These are phyloP conservation scores for Pteronura brasiliensis DNA, from an alignment of 2,113 vertebrate species.

Conservation along the genomic window DNA sequence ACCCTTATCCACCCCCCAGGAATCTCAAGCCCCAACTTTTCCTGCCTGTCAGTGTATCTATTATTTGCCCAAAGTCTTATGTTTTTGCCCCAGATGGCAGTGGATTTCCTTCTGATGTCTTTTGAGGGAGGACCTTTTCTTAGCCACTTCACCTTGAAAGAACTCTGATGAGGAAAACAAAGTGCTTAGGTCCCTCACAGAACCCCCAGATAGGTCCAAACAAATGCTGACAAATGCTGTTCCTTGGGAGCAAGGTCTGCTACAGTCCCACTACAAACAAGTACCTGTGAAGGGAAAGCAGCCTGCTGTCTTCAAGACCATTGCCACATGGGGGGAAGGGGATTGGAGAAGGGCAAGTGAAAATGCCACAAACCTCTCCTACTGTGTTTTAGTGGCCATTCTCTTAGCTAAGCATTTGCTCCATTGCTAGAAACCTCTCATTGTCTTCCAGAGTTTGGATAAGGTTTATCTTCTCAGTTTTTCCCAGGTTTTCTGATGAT, in stretches of 20 bases:
- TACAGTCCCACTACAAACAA: neutral
- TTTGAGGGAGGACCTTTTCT: constrained; percentile 22
- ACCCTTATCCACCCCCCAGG: neutral
- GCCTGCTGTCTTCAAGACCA: neutral
- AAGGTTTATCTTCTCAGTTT: neutral
- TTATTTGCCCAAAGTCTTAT: neutral
- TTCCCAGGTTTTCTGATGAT: neutral
- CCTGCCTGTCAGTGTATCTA: neutral
- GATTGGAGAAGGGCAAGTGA: neutral
- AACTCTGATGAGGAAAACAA: neutral
- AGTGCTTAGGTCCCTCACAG: neutral
- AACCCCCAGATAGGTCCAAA: neutral
- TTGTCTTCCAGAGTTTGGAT: neutral
- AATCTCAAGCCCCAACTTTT: neutral
- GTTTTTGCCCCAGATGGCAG: neutral
- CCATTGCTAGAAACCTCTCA: neutral
- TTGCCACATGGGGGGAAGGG: neutral
- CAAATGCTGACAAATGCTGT: neutral
- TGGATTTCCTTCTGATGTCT: constrained; percentile 1
- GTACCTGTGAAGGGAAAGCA: neutral
- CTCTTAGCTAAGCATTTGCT: neutral
- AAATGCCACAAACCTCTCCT: neutral
- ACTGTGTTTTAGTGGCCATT: neutral
- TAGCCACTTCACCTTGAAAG: neutral
- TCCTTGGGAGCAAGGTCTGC: neutral